Percentiles rank a stretch among this genome's conserved stretches.
Evolutionary conservation across 2,888 invertebrate genomes (phyloP).

Genomic region (Scrobipalpa costella): DNA sequence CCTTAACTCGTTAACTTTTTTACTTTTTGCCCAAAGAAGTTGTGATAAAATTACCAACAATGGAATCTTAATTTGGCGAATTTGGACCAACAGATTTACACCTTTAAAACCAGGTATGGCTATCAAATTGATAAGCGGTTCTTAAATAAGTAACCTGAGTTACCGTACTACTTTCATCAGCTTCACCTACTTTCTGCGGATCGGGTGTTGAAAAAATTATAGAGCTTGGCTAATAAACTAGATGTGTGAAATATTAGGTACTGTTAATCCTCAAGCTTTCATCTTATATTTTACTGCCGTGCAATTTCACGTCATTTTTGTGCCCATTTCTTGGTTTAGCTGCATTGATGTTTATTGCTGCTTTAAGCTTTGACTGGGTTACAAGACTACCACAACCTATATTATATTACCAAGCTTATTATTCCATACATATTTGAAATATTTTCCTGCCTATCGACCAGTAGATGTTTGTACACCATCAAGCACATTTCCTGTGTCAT

Average conservation of each 20-base stretch:
- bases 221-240: conserved; percentile 13
- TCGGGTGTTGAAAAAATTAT: conserved; percentile 10
- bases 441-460: neutral
- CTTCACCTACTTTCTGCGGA: conserved; percentile 35
- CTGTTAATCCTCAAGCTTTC: neutral
- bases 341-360: neutral
- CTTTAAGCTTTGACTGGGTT: neutral
- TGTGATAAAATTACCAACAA: conserved; percentile 19
- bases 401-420: neutral
- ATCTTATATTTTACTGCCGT: conserved; percentile 2
- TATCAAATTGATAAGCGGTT: conserved; percentile 34
- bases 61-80: conserved; percentile 26
- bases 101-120: conserved; percentile 30
- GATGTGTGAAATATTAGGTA: conserved; percentile 22
- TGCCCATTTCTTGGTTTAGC: conserved; percentile 33
- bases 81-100: conserved; percentile 25
- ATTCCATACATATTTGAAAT: no score
- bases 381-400: neutral
- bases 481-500: conserved; percentile 5
- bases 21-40: conserved; percentile 28
- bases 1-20: conserved; percentile 43
- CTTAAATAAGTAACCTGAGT: conserved; percentile 29
- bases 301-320: conserved; percentile 24
- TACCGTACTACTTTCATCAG: conserved; percentile 35
- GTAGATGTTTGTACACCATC: neutral